phyloP scores from a whole-genome alignment of 2,888 invertebrate species.

The Noctua fimbriata region DNA sequence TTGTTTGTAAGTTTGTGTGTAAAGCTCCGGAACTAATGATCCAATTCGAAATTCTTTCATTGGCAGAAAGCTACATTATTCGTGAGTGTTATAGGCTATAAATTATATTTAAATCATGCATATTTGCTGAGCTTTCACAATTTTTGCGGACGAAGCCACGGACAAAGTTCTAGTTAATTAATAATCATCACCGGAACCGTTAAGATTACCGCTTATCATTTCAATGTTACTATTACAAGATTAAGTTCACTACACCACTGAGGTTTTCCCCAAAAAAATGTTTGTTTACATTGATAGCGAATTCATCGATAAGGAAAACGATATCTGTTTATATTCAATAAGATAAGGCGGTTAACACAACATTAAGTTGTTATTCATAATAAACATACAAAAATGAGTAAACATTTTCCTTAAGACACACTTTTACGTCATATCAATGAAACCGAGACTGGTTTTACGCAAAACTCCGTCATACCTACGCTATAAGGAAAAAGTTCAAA shows the following conservation, averaged over 20 bases:
- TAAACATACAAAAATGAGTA: not conserved
- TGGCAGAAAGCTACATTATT: too few species aligned
- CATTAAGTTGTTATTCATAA: not conserved
- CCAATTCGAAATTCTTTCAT: too few species aligned
- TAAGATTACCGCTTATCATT: not conserved
- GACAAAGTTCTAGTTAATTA: too few species aligned
- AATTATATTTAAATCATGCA: too few species aligned
- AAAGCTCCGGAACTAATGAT: too few species aligned
- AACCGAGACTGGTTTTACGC: not conserved
- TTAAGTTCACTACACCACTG: not conserved
- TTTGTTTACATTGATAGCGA: constrained; percentile 21
- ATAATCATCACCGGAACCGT: not conserved
- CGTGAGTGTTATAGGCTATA: too few species aligned
- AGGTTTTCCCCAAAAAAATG: constrained; percentile 4
- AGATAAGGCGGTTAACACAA: constrained; percentile 23
- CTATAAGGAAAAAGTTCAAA: constrained; percentile 38
- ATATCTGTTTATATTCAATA: constrained; percentile 10
- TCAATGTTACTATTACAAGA: not conserved
- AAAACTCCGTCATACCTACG: constrained; percentile 31
- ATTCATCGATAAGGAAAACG: constrained; percentile 37
- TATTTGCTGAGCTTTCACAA: too few species aligned
- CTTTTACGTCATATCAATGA: constrained; percentile 28
- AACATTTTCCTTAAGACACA: constrained; percentile 31
- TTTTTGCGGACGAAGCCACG: too few species aligned
- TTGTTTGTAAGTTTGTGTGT: too few species aligned